Evolutionary conservation across 2,888 invertebrate genomes (phyloP).

Genomic region (Charanyca ferruginea): DNA sequence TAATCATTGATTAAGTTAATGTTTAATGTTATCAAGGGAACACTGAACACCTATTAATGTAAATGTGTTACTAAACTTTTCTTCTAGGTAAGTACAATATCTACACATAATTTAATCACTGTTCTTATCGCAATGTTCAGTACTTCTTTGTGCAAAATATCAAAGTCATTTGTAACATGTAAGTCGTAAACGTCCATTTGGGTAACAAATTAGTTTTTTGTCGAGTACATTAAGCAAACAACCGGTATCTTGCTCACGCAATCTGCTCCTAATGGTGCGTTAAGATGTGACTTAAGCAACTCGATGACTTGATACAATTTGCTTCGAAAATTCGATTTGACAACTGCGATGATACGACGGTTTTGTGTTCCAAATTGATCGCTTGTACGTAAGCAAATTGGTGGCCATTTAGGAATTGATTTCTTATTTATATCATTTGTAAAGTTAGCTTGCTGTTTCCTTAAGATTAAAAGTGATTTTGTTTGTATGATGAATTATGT

Average conservation of each 20-base stretch:
- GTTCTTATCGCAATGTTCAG: neutral
- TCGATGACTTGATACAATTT: conserved; percentile 86
- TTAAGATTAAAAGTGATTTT: neutral
- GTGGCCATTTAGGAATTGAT: neutral
- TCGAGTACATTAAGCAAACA: conserved; percentile 87
- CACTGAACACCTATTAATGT: neutral
- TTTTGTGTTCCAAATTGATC: conserved; percentile 52
- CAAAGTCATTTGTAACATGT: conserved; percentile 11
- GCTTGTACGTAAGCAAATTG: conserved; percentile 1
- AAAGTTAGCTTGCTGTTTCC: neutral
- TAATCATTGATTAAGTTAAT: too few species aligned
- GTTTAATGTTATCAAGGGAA: too few species aligned
- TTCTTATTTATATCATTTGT: conserved; percentile 1
- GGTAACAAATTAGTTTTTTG: conserved; percentile 85
- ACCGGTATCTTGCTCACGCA: conserved; percentile 84
- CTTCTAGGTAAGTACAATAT: too few species aligned
- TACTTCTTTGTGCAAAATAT: conserved; percentile 1
- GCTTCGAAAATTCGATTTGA: conserved; percentile 70
- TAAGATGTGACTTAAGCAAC: conserved; percentile 84
- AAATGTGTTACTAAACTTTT: neutral
- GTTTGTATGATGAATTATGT: neutral
- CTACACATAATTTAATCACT: neutral
- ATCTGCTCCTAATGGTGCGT: conserved; percentile 87
- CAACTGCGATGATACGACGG: conserved; percentile 62
- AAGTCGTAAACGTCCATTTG: conserved; percentile 36